These are phyloP conservation scores for Rhyacophila evoluta DNA, from an alignment of 2,888 invertebrate genomes.

Conservation along the genomic window DNA sequence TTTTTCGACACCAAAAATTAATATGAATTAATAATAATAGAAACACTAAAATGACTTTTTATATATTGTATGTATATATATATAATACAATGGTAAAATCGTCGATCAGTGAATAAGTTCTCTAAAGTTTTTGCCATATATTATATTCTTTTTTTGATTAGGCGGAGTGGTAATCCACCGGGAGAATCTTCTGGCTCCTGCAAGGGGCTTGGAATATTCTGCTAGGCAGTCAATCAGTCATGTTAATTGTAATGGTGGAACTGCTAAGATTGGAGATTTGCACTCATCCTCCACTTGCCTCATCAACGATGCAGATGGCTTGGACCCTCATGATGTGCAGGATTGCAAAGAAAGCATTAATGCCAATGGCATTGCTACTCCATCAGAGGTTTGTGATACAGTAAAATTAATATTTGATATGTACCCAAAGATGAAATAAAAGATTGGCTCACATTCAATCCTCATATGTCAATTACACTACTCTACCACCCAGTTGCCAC, in stretches of 20 bases:
- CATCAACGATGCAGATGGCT: constrained; percentile 7
- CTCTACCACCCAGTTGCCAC: too few species aligned
- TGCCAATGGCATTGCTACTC: constrained; percentile 4
- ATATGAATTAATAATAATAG: too few species aligned
- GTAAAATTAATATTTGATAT: too few species aligned
- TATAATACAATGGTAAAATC: too few species aligned
- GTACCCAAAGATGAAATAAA: too few species aligned
- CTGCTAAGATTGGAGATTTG: background rate
- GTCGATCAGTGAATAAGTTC: too few species aligned
- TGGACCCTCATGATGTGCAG: background rate
- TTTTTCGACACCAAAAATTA: too few species aligned
- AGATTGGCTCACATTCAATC: too few species aligned
- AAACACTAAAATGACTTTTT: too few species aligned
- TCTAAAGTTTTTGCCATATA: background rate
- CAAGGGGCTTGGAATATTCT: constrained; percentile 67
- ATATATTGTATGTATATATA: too few species aligned
- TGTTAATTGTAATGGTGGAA: constrained; percentile 66
- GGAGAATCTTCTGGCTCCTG: constrained; percentile 79
- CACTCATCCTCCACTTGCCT: background rate
- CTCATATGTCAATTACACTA: too few species aligned
- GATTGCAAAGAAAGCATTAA: background rate
- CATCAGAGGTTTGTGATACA: background rate
- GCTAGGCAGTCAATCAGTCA: constrained; percentile 19
- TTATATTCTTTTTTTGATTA: constrained; percentile 54
- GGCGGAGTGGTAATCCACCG: constrained; percentile 79